Conservation (phyloP, 2,797 vertebrate genomes). For the Scomberomorus guttatus region DNA sequence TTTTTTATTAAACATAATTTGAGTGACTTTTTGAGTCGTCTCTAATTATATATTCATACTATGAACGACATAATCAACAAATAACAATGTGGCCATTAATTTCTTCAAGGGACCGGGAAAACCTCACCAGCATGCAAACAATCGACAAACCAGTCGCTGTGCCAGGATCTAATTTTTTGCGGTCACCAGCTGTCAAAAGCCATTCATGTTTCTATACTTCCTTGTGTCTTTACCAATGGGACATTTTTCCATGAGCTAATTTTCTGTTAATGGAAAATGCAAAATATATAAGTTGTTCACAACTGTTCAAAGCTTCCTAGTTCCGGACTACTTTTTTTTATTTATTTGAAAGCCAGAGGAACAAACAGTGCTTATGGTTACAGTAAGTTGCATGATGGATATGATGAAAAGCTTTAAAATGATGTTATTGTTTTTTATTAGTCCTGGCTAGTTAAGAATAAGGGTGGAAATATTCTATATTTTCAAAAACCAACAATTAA, state of each 20-base stretch:
- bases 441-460: background rate
- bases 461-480: background rate
- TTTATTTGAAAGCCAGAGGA: background rate
- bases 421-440: background rate
- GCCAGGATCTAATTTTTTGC: background rate
- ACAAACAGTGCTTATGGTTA: background rate
- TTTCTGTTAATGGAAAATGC: constrained; percentile 21
- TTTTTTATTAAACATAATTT: background rate
- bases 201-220: constrained; percentile 24
- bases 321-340: background rate
- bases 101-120: background rate
- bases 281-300: constrained; percentile 8
- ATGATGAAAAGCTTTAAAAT: background rate
- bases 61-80: background rate
- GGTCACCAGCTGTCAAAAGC: background rate
- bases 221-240: constrained; percentile 19
- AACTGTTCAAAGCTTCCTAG: background rate
- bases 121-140: background rate
- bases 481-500: background rate
- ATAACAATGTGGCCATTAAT: background rate
- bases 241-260: constrained; percentile 21
- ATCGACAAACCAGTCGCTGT: constrained; percentile 9
- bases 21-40: background rate
- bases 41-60: no score
- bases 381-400: background rate